phyloP scores from a whole-genome alignment of 2,797 vertebrate genomes.

The Schizothorax lantsangensis region DNA sequence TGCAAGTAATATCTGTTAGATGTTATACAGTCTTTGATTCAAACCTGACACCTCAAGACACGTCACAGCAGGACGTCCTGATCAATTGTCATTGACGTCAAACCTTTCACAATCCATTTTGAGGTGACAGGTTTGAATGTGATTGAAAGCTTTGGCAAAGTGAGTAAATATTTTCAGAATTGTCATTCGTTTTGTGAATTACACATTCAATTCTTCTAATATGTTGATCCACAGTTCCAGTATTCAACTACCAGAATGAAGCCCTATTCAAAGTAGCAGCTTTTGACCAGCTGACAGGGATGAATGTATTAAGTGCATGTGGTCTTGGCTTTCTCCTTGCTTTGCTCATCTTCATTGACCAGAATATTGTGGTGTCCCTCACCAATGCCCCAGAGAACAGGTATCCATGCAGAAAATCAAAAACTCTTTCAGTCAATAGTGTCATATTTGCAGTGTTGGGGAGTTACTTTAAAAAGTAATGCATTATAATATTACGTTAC shows the following conservation, averaged over 20 bases:
- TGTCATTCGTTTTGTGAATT: neutral
- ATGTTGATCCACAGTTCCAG: conserved; percentile 68
- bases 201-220: neutral
- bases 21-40: neutral
- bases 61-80: neutral
- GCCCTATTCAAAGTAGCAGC: conserved; percentile 84
- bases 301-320: conserved; percentile 82
- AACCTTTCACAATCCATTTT: neutral
- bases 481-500: no score
- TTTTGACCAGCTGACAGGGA: conserved; percentile 82
- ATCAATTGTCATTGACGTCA: neutral
- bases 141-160: neutral
- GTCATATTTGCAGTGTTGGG: neutral
- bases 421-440: neutral
- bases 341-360: conserved; percentile 95
- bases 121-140: neutral
- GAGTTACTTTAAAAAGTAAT: no score
- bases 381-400: conserved; percentile 93
- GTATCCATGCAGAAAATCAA: conserved; percentile 69
- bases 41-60: neutral
- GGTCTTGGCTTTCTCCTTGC: conserved; percentile 91
- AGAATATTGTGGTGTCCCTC: conserved; percentile 95
- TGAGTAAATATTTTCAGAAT: neutral
- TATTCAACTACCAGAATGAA: conserved; percentile 83
- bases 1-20: neutral